Percentiles rank a stretch among this genome's conserved stretches.
Conservation (phyloP, 2,797 vertebrate genomes). For the Sardinella longiceps region DNA sequence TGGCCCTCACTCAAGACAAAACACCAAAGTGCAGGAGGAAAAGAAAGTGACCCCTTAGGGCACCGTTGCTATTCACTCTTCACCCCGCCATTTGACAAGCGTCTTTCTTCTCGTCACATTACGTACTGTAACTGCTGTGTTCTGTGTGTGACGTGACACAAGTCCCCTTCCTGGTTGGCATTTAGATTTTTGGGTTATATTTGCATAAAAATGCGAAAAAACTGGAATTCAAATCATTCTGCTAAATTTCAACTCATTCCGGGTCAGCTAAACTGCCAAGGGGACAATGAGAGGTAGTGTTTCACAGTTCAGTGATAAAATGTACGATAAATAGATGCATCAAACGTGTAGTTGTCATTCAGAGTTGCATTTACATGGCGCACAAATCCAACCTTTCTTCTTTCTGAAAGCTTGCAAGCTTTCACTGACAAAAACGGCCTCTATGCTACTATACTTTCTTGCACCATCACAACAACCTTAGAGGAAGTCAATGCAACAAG, state of each 20-base stretch:
- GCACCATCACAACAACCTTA: not conserved
- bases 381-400: not conserved
- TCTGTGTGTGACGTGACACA: not conserved
- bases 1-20: constrained; percentile 63
- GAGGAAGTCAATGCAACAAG: not conserved
- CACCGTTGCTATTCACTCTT: not conserved
- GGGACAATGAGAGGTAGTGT: not conserved
- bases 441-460: not conserved
- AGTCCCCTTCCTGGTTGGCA: constrained; percentile 5
- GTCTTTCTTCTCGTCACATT: not conserved
- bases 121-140: not conserved
- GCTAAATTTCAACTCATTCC: not conserved
- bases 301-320: not conserved
- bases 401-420: not conserved
- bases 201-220: not conserved
- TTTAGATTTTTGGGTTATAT: not conserved
- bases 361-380: not conserved
- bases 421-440: too few relatives aligned
- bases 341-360: not conserved
- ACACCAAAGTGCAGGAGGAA: constrained; percentile 53
- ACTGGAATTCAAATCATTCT: not conserved
- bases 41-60: constrained; percentile 41
- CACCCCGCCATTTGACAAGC: not conserved
- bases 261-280: not conserved
- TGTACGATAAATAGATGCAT: not conserved